Conservation (phyloP, 2,797 vertebrate species). For the Acanthornis magna region DNA sequence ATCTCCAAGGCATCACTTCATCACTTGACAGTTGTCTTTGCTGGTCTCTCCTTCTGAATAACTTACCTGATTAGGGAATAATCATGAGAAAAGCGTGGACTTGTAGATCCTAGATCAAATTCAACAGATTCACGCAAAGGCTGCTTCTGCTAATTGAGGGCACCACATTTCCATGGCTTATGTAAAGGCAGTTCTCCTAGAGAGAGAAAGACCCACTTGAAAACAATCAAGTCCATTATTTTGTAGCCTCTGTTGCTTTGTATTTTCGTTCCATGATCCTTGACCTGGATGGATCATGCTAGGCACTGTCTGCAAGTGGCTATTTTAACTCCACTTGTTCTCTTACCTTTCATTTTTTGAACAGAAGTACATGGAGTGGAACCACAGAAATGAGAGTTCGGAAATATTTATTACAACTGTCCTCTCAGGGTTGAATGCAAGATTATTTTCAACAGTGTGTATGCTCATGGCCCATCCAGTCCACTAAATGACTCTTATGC, state of each 20-base stretch:
- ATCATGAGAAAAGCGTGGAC: neutral
- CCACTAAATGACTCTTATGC: neutral
- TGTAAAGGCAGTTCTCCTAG: neutral
- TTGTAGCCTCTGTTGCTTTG: neutral
- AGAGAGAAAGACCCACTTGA: neutral
- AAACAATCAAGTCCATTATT: neutral
- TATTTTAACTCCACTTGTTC: neutral
- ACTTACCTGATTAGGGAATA: neutral
- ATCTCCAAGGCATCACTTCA: neutral
- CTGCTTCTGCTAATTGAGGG: neutral
- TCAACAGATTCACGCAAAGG: neutral
- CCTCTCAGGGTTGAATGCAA: neutral
- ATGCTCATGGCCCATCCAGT: neutral
- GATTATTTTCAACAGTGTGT: neutral
- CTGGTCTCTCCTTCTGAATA: neutral
- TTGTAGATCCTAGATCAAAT: neutral
- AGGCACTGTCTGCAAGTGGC: neutral
- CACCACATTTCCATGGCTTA: neutral
- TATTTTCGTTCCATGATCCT: neutral
- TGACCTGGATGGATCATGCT: neutral
- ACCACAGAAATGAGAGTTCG: neutral
- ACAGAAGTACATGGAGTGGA: neutral
- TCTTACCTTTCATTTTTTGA: neutral
- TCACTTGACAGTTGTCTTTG: neutral
- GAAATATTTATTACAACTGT: neutral